Base-by-base conservation (phyloP, 1,140 invertebrate species). In the Nomia melanderi region DNA sequence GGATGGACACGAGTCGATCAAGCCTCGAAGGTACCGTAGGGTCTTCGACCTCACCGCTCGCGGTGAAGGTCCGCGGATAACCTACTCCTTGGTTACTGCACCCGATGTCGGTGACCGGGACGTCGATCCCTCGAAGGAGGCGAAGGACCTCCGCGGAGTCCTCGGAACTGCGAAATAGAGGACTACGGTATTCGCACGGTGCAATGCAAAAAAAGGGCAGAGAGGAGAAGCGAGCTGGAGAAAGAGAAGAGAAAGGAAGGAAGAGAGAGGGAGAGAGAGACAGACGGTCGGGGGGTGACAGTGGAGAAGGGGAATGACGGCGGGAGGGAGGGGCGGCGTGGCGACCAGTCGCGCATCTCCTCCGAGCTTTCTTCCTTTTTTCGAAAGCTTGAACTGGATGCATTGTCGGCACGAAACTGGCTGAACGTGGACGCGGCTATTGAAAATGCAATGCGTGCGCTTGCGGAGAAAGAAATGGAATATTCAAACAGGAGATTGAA, bases 11-110 rank as follows among this genome's bases (percentile, higher is more conserved):
- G n/a, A 77, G 70, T 77, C 66, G 66, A 81, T 82, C 56, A 54
- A 23, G 44, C n/a, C 47, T 53, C 41, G 69, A 82, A 78, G 72
- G 77, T 80, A 81, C 50, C 74, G 80, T 77, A 84, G 73, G 85
- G 85, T 86, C 85, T 77, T 82, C 86, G 88, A 89, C 86, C 88
- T 85, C 78, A 67, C 63, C 71, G 62, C 69, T 41, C 70, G 83
- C 86, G 87, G 87, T 88, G 87, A 88, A 88, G 87, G 87, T 87
- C 86, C 87, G 81, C 81, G 75, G 81, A 81, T 88, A 88, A 89
- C 83, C 81, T 86, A 87, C 81, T 88, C 84, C 79, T 78, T 78
- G 77, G 69, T 79, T 86, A 83, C 71, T 82, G 84, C 81, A 78
- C 81, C 53, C 78, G 81, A 87, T 87, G 87, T 87, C 88, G 88